phyloP scores from a whole-genome alignment of 1,140 invertebrate species.

The Calliphora vicina region DNA sequence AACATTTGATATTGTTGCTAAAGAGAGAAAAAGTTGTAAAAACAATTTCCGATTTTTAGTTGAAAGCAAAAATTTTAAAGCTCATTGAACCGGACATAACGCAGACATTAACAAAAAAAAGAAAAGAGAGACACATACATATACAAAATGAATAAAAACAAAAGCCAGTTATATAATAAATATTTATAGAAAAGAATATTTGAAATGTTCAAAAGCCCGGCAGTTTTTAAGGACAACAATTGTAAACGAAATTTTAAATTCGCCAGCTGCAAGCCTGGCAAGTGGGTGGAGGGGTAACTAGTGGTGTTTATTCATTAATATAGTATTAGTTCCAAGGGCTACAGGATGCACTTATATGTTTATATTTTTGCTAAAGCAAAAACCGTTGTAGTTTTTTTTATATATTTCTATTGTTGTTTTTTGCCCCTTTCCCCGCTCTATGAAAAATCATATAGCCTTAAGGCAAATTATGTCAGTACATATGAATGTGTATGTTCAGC shows the following conservation, averaged over 20 bases:
- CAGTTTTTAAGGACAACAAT: too few species aligned
- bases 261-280: too few species aligned
- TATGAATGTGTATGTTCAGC: too few species aligned
- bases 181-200: too few species aligned
- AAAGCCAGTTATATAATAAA: too few species aligned
- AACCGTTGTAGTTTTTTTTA: too few species aligned
- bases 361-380: not conserved
- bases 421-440: not conserved
- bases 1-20: too few species aligned
- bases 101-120: not conserved
- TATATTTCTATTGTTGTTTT: not conserved
- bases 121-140: not conserved
- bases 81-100: not conserved
- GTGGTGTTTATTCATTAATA: not conserved
- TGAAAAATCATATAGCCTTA: not conserved
- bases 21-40: not conserved
- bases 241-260: too few species aligned
- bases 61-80: not conserved
- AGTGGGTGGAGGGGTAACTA: not conserved
- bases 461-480: not conserved
- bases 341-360: not conserved
- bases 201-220: too few species aligned
- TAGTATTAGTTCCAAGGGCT: too few species aligned
- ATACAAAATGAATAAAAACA: not conserved
- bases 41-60: slow-evolving; percentile 4